These are phyloP conservation scores for Malurus cyaneus DNA, from an alignment of 2,113 vertebrate genomes.

Conservation along the genomic window DNA sequence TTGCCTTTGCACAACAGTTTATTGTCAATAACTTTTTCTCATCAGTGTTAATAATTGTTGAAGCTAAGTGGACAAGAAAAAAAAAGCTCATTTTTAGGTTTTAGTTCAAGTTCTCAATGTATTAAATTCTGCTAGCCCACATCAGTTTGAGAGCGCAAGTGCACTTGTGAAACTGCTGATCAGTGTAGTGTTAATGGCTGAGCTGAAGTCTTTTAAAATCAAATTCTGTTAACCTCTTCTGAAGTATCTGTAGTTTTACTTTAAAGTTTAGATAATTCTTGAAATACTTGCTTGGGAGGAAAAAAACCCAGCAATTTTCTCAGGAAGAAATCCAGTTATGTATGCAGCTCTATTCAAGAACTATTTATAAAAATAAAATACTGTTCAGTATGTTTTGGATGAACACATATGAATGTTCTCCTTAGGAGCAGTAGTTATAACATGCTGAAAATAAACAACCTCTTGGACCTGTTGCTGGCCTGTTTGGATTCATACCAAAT, in stretches of 20 bases:
- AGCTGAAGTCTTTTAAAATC: slow-evolving; percentile 6
- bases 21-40: background rate
- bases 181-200: background rate
- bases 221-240: background rate
- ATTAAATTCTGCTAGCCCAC: background rate
- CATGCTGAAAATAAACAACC: background rate
- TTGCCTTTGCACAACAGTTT: background rate
- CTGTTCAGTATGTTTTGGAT: background rate
- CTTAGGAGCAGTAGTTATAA: background rate
- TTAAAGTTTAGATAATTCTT: background rate
- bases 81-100: background rate
- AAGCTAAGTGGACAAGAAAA: background rate
- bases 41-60: background rate
- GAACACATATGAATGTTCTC: background rate
- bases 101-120: background rate
- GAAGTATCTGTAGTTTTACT: background rate
- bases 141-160: background rate
- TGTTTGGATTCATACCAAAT: background rate
- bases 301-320: background rate
- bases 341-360: background rate
- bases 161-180: background rate
- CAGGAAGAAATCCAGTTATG: background rate
- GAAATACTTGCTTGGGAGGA: background rate
- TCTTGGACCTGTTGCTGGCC: background rate
- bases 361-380: background rate